Evolutionary conservation across 2,113 vertebrate genomes (phyloP), one percentile per base, ranked within the genome.

Genomic region (Trachemys scripta): DNA sequence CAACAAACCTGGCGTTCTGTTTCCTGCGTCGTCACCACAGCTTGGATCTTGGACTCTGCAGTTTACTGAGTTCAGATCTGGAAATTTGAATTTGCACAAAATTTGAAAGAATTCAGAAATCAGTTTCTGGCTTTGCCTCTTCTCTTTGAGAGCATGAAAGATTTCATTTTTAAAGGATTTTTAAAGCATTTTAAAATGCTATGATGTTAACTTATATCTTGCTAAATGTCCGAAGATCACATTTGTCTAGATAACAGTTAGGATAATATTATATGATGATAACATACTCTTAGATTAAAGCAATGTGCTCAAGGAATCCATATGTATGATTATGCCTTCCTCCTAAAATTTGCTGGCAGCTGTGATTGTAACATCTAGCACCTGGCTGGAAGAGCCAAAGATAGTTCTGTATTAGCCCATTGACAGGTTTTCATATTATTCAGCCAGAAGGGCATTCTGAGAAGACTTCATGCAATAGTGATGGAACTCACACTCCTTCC

Each of bases 401-500:
- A 29, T 0, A 0, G 82, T 93, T 83, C 75, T 87, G 93, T 76
- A 72, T 31, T 57, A 85, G 82, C 8, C 49, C 50, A 35, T n/a
- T 42, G 20, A 3, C 83, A 89, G 50, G 89, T 90, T 45, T 82
- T 69, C 59, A 7, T 57, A 19, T 59, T n/a, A 75, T 76, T 76
- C 85, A 84, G 86, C 14, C 31, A 90, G 81, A 62, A 62, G 38
- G 47, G 90, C 45, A 82, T 75, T 91, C n/a, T 47, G 65, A 8
- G 42, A 88, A 87, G 51, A 56, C 57, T 81, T 91, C 0, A 2
- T 12, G 57, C 0, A 5, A 65, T 86, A 29, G 42, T 94, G 53
- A 94, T 81, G 85, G 87, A 95, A 95, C 89, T 84, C 65, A 76
- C 75, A 89, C 3, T 1, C 53, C 81, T 96, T 85, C 82, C 65